Base-by-base conservation (phyloP, 2,888 invertebrate genomes). In the Petrophora chlorosata region DNA sequence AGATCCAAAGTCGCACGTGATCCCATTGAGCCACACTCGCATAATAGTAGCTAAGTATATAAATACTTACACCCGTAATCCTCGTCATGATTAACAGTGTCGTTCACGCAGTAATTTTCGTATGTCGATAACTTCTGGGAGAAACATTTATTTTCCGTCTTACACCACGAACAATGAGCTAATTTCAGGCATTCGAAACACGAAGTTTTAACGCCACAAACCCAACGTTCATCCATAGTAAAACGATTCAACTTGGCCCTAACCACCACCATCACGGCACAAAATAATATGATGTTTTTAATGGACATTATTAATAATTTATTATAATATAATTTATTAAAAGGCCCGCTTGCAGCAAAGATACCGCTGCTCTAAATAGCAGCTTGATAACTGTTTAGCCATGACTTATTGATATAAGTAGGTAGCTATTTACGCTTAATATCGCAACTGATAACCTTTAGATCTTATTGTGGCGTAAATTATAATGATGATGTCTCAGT, bases 121-220 rank as follows among this genome's bases (percentile, higher is more conserved):
- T 45, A 62, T 15, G 30, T 40, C 8, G 61, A 47, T 34, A 83
- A 51, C 10, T 65, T 61, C 38, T 69, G 71, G 3, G 87, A 84
- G 60, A 78, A 88, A 53, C 89, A 90, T 66, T 61, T 76, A n/a
- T 67, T 77, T 42, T 79, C 71, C 3, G 67, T 57, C 9, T 65
- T 57, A 53, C 89, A 89, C 90, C 90, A 90, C 3, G 86, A 79
- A 64, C 90, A 90, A 43, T 87, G 88, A 19, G 76, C 56, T 14
- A 88, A 63, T 15, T 66, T 70, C 5, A 90, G 66, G 59, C 90
- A 90, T 14, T 80, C 76, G n/a, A 71, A 43, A 56, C 90, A 90
- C 1, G 77, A 70, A 5, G 41, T 64, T 62, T 89, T 90, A n/a
- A 87, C 77, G 25, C 58, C 65, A 55, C 90, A 90, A 51, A 88